A percentile compares a stretch with the other conserved stretches of the same genome.
Evolutionary conservation across 2,113 vertebrate species (phyloP).

Genomic region (Cyrtonyx montezumae): DNA sequence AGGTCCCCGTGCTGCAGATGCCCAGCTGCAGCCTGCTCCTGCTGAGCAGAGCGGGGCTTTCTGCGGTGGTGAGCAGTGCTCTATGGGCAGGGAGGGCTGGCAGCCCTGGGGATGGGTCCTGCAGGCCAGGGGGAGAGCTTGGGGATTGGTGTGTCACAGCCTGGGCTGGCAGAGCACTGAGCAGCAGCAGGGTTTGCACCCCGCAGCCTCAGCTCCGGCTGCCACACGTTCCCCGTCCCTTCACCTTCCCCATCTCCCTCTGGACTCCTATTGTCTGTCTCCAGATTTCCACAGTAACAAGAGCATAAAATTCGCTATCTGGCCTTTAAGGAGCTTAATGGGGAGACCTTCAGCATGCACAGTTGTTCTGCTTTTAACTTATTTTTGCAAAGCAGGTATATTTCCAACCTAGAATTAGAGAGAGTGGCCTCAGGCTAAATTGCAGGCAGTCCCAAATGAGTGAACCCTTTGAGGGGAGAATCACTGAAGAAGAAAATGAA

Average conservation of each 20-base stretch:
- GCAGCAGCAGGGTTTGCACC: not conserved
- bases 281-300: slow-evolving; percentile 14
- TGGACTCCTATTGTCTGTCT: not conserved
- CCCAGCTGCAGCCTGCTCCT: not conserved
- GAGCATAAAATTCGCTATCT: slow-evolving; percentile 30
- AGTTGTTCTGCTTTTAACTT: slow-evolving; percentile 77
- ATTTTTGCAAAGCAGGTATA: slow-evolving; percentile 81
- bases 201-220: not conserved
- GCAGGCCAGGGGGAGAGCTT: not conserved
- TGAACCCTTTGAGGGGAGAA: slow-evolving; percentile 78
- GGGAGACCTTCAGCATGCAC: slow-evolving; percentile 61
- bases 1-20: not conserved
- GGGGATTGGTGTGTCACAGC: not conserved
- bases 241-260: not conserved
- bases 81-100: not conserved
- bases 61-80: not conserved
- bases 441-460: slow-evolving; percentile 78
- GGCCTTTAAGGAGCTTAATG: slow-evolving; percentile 64
- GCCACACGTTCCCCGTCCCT: not conserved
- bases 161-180: not conserved
- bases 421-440: slow-evolving; percentile 80
- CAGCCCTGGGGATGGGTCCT: not conserved
- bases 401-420: slow-evolving; percentile 79
- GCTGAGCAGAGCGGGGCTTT: not conserved
- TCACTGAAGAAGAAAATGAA: slow-evolving; percentile 85